A percentile compares a stretch with the other conserved stretches of the same genome.
phyloP scores from a whole-genome alignment of 2,797 vertebrate genomes.

The Bovichtus diacanthus region DNA sequence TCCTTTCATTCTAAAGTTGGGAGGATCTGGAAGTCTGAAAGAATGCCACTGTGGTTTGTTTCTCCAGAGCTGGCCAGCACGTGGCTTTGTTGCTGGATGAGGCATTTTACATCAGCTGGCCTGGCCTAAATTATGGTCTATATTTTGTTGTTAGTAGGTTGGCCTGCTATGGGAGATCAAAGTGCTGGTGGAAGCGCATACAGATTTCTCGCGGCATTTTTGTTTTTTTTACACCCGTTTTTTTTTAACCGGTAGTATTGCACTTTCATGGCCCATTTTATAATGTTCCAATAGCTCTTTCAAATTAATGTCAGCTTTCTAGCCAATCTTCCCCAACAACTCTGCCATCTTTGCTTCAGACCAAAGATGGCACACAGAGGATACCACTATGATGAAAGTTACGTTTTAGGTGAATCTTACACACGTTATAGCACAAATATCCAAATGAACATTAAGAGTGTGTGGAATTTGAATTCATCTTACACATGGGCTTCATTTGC shows the following conservation, averaged over 20 bases:
- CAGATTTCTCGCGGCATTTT: not conserved
- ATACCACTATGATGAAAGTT: not conserved
- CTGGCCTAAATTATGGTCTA: not conserved
- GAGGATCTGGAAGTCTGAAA: not conserved
- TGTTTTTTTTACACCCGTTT: conserved; percentile 1
- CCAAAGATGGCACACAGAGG: not conserved
- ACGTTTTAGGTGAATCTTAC: not conserved
- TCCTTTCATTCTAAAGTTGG: not conserved
- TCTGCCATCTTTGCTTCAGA: not conserved
- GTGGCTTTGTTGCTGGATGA: not conserved
- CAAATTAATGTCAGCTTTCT: not conserved
- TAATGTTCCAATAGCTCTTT: not conserved
- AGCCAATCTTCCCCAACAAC: not conserved
- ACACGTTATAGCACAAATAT: not conserved
- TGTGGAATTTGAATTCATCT: not conserved
- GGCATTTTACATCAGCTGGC: not conserved
- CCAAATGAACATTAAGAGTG: not conserved
- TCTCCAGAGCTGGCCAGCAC: not conserved
- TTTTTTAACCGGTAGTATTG: not conserved
- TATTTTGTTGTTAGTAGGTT: not conserved
- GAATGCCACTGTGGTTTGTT: not conserved
- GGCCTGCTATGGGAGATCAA: not conserved
- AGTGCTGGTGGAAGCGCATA: not conserved
- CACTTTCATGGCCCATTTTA: not conserved
- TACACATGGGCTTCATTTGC: not conserved